phyloP scores from a whole-genome alignment of 2,797 vertebrate species.

The Rhynchotus rufescens region DNA sequence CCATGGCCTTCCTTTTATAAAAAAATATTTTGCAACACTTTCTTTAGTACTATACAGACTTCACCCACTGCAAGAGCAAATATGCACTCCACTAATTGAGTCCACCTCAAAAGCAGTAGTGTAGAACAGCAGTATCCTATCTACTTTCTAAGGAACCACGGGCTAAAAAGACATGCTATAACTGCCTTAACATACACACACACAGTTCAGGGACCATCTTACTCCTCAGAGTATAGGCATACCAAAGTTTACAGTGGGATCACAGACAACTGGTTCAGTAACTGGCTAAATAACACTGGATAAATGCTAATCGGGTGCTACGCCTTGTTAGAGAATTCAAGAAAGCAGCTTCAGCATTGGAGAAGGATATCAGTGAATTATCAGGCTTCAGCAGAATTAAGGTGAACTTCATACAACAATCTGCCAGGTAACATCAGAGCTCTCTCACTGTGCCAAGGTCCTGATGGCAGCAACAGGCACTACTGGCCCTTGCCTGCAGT shows the following conservation, averaged over 20 bases:
- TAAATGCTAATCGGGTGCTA: background rate
- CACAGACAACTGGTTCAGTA: background rate
- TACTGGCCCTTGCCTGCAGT: background rate
- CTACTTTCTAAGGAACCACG: background rate
- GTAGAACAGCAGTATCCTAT: background rate
- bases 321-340: background rate
- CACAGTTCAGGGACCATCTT: background rate
- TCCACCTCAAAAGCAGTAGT: background rate
- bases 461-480: background rate
- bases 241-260: background rate
- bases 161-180: background rate
- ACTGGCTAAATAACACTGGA: rapidly evolving
- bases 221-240: background rate
- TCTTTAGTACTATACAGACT: background rate
- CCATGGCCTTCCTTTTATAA: background rate
- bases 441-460: background rate
- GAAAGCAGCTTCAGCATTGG: background rate
- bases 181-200: background rate
- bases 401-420: rapidly evolving
- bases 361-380: background rate
- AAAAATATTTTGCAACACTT: background rate
- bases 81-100: background rate
- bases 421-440: background rate
- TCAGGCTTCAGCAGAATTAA: background rate
- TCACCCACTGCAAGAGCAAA: background rate